Percentiles rank a stretch among this genome's conserved stretches.
Conservation (phyloP, 2,113 vertebrate genomes). For the Callocephalon fimbriatum region DNA sequence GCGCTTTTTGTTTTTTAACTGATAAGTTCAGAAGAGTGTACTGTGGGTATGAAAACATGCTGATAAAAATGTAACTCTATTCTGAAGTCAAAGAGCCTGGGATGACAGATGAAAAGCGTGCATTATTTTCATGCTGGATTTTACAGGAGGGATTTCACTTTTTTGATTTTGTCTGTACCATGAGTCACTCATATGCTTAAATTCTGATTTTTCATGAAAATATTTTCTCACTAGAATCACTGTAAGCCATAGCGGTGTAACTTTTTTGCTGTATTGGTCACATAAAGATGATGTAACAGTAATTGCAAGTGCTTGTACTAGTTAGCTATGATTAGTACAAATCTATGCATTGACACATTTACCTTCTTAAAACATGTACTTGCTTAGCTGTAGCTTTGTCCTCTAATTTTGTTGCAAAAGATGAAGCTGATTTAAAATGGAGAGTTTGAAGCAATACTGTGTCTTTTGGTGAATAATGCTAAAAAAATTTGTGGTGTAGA, state of each 20-base stretch:
- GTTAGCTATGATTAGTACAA: neutral
- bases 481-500: neutral
- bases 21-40: neutral
- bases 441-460: neutral
- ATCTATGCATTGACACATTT: neutral
- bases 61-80: neutral
- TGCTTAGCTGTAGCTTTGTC: neutral
- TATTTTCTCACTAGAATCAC: neutral
- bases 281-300: neutral
- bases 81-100: neutral
- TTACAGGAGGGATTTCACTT: neutral
- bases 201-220: neutral
- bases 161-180: neutral
- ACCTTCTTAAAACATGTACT: neutral
- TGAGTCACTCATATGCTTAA: neutral
- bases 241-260: neutral
- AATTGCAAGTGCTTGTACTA: neutral
- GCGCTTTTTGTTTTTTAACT: neutral
- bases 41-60: neutral
- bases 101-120: neutral
- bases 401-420: neutral
- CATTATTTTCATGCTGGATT: neutral
- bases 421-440: neutral
- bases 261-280: neutral
- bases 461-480: neutral